These are phyloP conservation scores for Malacoctenus gilli DNA, from an alignment of 2,797 vertebrate species.

Conservation along the genomic window DNA sequence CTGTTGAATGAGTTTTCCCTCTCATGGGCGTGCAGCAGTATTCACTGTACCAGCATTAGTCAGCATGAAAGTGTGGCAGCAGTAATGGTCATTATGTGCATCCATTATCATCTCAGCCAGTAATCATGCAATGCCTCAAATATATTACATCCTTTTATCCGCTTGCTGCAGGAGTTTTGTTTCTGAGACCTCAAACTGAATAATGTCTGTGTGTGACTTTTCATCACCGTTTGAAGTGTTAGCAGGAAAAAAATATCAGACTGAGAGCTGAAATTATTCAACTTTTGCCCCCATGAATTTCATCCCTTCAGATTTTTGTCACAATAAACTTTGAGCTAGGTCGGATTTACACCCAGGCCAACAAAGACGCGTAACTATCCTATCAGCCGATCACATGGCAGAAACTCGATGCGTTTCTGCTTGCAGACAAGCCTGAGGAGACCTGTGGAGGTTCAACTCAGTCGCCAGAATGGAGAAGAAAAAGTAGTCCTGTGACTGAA, in stretches of 20 bases:
- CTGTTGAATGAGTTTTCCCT: not conserved
- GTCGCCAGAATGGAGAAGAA: no score
- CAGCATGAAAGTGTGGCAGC: constrained; percentile 1
- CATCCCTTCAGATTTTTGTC: no score
- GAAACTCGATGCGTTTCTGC: no score
- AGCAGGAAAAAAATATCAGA: not conserved
- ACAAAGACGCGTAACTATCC: no score
- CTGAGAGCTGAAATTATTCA: not conserved
- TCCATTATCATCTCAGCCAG: constrained; percentile 9
- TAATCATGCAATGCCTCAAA: not conserved
- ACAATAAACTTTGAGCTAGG: no score
- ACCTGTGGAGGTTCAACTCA: no score
- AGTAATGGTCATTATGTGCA: constrained; percentile 10
- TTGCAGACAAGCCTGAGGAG: no score
- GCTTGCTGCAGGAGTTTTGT: not conserved
- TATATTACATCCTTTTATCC: not conserved
- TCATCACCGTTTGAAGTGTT: not conserved
- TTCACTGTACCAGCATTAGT: not conserved
- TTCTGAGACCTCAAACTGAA: not conserved
- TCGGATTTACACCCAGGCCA: no score
- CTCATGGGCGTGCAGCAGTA: not conserved
- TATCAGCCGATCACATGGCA: no score
- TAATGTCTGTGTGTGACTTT: not conserved
- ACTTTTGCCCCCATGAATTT: no score
- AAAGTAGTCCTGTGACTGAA: no score